Evolutionary conservation across 2,888 invertebrate genomes (phyloP).

Genomic region (Nymphalis c-album): DNA sequence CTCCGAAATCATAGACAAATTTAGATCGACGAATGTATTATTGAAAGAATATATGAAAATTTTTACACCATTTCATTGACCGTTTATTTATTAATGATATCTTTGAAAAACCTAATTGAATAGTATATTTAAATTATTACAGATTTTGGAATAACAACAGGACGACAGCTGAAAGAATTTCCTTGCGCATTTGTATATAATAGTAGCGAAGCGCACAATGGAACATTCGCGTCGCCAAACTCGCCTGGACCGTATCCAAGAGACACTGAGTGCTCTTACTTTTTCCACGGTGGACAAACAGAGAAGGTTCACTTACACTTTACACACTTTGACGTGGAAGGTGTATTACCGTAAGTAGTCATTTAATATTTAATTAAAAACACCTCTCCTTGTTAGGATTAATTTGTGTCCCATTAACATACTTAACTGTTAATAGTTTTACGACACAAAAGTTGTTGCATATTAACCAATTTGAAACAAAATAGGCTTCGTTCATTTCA

Average conservation of each 20-base stretch:
- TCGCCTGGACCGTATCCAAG: constrained; percentile 95
- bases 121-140: constrained; percentile 34
- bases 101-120: not conserved
- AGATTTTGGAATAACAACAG: constrained; percentile 95
- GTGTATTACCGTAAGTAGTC: constrained; percentile 92
- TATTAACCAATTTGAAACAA: too few species aligned
- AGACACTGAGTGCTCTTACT: constrained; percentile 94
- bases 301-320: constrained; percentile 93
- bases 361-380: too few species aligned
- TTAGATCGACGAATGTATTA: too few species aligned
- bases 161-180: constrained; percentile 87
- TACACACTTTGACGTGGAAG: constrained; percentile 96
- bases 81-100: not conserved
- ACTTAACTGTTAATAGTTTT: too few species aligned
- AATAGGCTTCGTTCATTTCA: too few species aligned
- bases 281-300: constrained; percentile 89
- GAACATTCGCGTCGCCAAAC: constrained; percentile 93
- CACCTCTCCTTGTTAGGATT: too few species aligned
- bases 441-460: too few species aligned
- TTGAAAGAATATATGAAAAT: too few species aligned
- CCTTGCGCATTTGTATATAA: constrained; percentile 95
- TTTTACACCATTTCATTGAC: not conserved
- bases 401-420: too few species aligned
- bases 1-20: too few species aligned
- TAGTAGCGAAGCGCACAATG: constrained; percentile 89